Percentiles rank a stretch among this genome's conserved stretches.
phyloP scores from a whole-genome alignment of 2,888 invertebrate species.

The Drosophila dives region DNA sequence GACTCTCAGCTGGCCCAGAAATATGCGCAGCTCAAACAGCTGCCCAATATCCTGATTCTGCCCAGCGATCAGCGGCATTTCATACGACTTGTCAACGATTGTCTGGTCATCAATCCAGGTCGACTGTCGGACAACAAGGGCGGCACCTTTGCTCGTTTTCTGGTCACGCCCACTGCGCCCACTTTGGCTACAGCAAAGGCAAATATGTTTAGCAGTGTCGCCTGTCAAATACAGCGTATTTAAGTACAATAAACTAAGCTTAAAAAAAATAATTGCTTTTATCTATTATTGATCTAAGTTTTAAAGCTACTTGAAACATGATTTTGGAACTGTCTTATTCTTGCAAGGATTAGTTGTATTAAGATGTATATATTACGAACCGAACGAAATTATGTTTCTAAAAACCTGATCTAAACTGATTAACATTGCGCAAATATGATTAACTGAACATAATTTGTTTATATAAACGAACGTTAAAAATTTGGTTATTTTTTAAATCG shows the following conservation, averaged over 20 bases:
- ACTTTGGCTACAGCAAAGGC: constrained; percentile 72
- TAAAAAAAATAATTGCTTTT: neutral
- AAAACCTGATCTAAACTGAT: neutral
- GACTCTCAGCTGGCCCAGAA: constrained; percentile 90
- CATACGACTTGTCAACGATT: constrained; percentile 91
- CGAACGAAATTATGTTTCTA: neutral
- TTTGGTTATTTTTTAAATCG: too few species aligned
- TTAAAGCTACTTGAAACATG: neutral
- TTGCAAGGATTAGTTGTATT: neutral
- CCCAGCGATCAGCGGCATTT: constrained; percentile 95
- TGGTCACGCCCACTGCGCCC: constrained; percentile 85
- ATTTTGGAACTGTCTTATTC: neutral
- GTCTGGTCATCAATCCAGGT: constrained; percentile 94
- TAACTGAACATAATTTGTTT: neutral
- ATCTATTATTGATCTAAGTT: neutral
- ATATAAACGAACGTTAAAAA: neutral
- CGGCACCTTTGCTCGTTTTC: constrained; percentile 91
- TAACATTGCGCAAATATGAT: neutral
- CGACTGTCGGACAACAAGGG: constrained; percentile 90
- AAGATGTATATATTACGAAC: neutral
- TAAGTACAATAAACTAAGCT: constrained; percentile 29
- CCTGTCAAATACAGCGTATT: constrained; percentile 85
- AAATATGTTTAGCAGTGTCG: constrained; percentile 84
- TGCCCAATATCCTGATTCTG: constrained; percentile 93
- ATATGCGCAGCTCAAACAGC: constrained; percentile 89